A percentile compares a stretch with the other conserved stretches of the same genome.
phyloP scores from a whole-genome alignment of 2,797 vertebrate genomes.

The Typhlichthys eigenmanni region DNA sequence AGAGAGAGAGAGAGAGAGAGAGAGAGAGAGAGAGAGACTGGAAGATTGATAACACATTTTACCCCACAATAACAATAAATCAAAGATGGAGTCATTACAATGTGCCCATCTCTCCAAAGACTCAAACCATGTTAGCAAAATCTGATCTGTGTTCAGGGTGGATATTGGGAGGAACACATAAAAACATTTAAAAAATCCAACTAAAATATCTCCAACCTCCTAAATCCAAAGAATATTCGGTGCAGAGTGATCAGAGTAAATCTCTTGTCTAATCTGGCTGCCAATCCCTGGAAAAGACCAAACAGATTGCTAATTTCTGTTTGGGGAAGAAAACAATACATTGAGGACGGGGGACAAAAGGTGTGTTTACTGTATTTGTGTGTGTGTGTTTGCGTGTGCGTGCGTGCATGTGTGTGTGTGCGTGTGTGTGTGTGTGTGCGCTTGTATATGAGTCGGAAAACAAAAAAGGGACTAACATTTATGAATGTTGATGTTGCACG shows the following conservation, averaged over 20 bases:
- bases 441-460: not conserved
- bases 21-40: not conserved
- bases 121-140: constrained; percentile 27
- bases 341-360: not conserved
- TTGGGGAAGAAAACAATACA: constrained; percentile 17
- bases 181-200: constrained; percentile 15
- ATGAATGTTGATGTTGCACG: not conserved
- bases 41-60: constrained; percentile 24
- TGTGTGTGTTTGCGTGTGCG: not conserved
- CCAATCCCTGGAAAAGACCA: constrained; percentile 24
- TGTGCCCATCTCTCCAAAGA: not conserved
- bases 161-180: constrained; percentile 19
- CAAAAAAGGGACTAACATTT: constrained; percentile 1
- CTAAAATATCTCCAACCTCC: not conserved
- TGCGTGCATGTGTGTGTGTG: not conserved
- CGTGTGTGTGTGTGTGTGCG: not conserved
- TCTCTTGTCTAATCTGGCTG: constrained; percentile 61
- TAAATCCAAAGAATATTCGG: constrained; percentile 34
- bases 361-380: constrained; percentile 5
- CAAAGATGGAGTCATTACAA: not conserved
- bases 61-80: not conserved
- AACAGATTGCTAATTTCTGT: constrained; percentile 39
- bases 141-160: constrained; percentile 12
- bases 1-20: constrained; percentile 1
- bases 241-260: constrained; percentile 49